Evolutionary conservation across 2,797 vertebrate species (phyloP).

Genomic region (Mormyrus hasselquistii): DNA sequence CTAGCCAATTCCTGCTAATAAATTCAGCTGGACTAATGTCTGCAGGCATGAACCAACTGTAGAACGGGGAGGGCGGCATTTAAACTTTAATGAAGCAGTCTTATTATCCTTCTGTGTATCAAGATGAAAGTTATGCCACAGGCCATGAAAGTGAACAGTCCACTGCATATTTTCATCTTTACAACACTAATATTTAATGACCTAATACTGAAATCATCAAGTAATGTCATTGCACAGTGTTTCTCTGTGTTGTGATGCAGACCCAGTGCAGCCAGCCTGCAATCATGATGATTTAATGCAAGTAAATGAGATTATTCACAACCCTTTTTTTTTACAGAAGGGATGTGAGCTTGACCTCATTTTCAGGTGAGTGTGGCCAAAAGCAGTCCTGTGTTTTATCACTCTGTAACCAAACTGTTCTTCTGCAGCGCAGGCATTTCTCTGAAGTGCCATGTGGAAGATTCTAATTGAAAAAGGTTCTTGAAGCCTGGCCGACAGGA

Average conservation of each 20-base stretch:
- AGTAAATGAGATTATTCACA: not conserved
- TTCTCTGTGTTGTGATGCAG: not conserved
- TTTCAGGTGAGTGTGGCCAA: not conserved
- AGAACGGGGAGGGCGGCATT: not conserved
- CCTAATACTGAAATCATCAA: conserved; percentile 10
- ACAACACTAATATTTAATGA: conserved; percentile 3
- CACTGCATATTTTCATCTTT: not conserved
- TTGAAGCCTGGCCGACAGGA: not conserved
- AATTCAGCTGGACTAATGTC: not conserved
- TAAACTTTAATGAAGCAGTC: not conserved
- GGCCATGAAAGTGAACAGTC: not conserved
- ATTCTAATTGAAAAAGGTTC: not conserved
- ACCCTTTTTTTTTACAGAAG: not conserved
- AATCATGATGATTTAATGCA: not conserved
- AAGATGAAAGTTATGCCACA: not conserved
- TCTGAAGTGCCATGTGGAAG: conserved; percentile 6
- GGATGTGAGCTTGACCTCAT: not conserved
- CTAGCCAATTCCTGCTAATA: not conserved
- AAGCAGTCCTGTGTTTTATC: not conserved
- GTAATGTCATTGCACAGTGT: not conserved
- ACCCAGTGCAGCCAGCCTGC: not conserved
- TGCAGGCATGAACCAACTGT: not conserved
- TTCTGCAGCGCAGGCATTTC: not conserved
- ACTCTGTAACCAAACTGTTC: not conserved
- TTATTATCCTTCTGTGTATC: not conserved